Evolutionary conservation across 2,888 invertebrate species (phyloP), one percentile per base, ranked within the genome.

Genomic region (Rambutsinella grinnellia): DNA sequence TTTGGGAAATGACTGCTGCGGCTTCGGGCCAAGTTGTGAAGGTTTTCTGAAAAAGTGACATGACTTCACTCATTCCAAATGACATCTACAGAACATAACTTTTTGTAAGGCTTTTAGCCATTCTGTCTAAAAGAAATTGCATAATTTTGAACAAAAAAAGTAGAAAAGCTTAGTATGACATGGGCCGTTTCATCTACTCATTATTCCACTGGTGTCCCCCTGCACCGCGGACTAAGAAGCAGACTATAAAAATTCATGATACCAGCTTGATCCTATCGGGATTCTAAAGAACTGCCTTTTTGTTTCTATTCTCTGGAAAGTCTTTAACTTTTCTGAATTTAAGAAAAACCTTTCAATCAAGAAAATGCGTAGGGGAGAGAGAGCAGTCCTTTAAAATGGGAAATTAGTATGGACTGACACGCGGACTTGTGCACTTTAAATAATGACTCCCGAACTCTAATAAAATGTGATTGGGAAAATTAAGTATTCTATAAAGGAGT

Each of bases 201-300:
- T 68, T 68, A 68, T 68, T 68, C 68, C 49, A 15, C 36, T 46
- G 47, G 15, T 60, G 68, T 68, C 53, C 47, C 36, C 5, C 36
- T 13, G 13, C 36, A 8, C 36, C 36, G 13, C 36, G 36, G 36
- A 36, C 13, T 13, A 36, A 13, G 36, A 36, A 13, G 36, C 6
- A 36, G 36, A 8, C 36, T 36, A 68, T 68, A 68, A 68, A 68
- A 68, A 68, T 68, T 68, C 68, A 68, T 68, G 68, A 68, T 51
- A 27, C 36, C 58, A 57, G 21, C 68, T 58, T 51, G 10, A 23
- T 36, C 15, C 26, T 56, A 44, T 36, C 36, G 6, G 36, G 6
- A 36, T 36, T 13, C n/a, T n/a, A n/a, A n/a, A n/a, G n/a, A n/a
- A n/a, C n/a, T n/a, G n/a, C n/a, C n/a, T n/a, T n/a, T n/a, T n/a